These are phyloP conservation scores for Plodia interpunctella DNA, from an alignment of 1,140 invertebrate genomes.

Conservation along the genomic window DNA sequence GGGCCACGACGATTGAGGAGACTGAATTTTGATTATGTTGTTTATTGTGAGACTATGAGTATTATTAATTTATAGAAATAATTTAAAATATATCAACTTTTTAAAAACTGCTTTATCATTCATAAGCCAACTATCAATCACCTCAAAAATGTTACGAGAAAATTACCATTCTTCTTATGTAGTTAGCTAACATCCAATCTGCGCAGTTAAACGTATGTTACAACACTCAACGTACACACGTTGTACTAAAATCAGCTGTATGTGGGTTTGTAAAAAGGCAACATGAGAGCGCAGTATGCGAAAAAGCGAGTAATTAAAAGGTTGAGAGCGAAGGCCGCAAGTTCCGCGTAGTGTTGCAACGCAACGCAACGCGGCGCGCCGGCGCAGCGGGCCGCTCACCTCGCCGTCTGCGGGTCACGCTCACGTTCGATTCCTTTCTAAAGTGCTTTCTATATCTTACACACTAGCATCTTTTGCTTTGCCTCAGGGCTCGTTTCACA, in stretches of 20 bases:
- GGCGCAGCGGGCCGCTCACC: slow-evolving; percentile 56
- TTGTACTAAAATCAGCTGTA: slow-evolving; percentile 4
- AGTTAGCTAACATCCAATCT: neutral
- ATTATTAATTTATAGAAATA: no score
- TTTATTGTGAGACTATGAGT: no score
- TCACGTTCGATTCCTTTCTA: slow-evolving; percentile 72
- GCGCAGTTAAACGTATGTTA: neutral
- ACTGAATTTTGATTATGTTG: no score
- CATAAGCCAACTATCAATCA: neutral
- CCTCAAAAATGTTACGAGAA: neutral
- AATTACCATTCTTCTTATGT: neutral
- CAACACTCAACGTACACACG: neutral
- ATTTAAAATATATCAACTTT: no score
- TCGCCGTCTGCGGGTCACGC: slow-evolving; percentile 60
- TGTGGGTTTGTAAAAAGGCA: slow-evolving; percentile 6
- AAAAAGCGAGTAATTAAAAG: slow-evolving; percentile 60
- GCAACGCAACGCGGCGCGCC: slow-evolving; percentile 16
- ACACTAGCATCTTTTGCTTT: slow-evolving; percentile 41
- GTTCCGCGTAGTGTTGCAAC: slow-evolving; percentile 63
- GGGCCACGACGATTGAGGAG: slow-evolving; percentile 35
- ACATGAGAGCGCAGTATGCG: slow-evolving; percentile 23
- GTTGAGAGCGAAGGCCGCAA: slow-evolving; percentile 64
- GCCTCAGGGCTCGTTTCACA: slow-evolving; percentile 41
- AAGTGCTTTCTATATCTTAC: slow-evolving; percentile 70
- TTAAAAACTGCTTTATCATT: neutral